Percentiles rank a stretch among this genome's conserved stretches.
Conservation (phyloP, 2,888 invertebrate species). For the Nineta flava region DNA sequence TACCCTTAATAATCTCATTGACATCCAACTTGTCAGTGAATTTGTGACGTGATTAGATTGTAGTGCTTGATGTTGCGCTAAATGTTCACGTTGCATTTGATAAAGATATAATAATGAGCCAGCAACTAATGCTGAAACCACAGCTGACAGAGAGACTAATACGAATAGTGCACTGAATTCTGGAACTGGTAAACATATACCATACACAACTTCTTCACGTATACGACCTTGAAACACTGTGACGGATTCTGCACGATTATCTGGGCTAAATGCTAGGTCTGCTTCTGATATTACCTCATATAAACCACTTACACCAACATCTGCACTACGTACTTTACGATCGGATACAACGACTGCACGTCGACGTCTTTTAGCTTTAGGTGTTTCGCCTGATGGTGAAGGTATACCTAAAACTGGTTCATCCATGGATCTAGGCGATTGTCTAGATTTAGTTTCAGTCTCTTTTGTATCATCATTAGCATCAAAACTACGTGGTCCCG, state of each 20-base stretch:
- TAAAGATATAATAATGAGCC: constrained; percentile 64
- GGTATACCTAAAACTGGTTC: neutral
- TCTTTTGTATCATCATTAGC: constrained; percentile 7
- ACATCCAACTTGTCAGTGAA: constrained; percentile 60
- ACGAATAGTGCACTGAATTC: constrained; percentile 81
- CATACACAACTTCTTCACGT: constrained; percentile 78
- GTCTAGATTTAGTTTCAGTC: neutral
- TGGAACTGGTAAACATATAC: constrained; percentile 78
- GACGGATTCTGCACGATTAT: constrained; percentile 61
- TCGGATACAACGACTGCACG: constrained; percentile 50
- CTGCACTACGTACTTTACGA: constrained; percentile 64
- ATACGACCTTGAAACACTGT: constrained; percentile 80
- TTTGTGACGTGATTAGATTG: constrained; percentile 23
- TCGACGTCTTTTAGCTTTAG: constrained; percentile 34
- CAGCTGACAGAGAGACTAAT: constrained; percentile 71
- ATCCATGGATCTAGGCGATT: neutral
- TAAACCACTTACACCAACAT: constrained; percentile 66
- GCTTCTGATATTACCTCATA: constrained; percentile 87
- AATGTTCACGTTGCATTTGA: constrained; percentile 56
- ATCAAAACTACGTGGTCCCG: constrained; percentile 32
- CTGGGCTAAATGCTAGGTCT: constrained; percentile 78
- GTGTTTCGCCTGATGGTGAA: constrained; percentile 2
- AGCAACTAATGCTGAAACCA: constrained; percentile 73
- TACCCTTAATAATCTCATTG: constrained; percentile 43
- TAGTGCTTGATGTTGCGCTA: constrained; percentile 33